A percentile compares a stretch with the other conserved stretches of the same genome.
phyloP scores from a whole-genome alignment of 53 echinoderm and acorn worm genomes.

The Antedon mediterranea region DNA sequence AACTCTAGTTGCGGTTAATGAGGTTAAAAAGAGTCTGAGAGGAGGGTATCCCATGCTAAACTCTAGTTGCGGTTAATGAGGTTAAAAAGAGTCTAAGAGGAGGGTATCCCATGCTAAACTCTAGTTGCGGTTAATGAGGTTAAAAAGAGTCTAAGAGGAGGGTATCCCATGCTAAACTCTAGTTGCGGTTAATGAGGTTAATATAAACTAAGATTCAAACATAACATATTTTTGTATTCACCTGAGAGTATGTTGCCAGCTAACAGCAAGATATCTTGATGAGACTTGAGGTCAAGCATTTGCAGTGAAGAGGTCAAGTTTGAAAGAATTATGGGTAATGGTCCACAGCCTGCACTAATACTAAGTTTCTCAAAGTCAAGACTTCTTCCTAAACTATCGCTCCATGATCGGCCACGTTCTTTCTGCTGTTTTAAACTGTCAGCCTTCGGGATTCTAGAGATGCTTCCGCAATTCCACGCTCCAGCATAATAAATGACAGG shows the following conservation, averaged over 20 bases:
- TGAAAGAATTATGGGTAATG: conserved; percentile 66
- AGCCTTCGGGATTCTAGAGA: conserved; percentile 9
- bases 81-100: too few relatives aligned
- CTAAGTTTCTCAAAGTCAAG: conserved; percentile 64
- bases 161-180: too few relatives aligned
- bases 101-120: too few relatives aligned
- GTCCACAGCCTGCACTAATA: conserved; percentile 79
- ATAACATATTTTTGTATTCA: conserved; percentile 19
- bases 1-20: too few relatives aligned
- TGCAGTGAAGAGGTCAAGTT: conserved; percentile 60
- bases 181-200: too few relatives aligned
- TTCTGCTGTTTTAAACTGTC: conserved; percentile 21
- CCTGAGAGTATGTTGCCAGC: conserved; percentile 77
- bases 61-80: too few relatives aligned
- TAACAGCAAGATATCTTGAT: conserved; percentile 66
- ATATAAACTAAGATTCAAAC: not conserved
- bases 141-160: too few relatives aligned
- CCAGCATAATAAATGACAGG: conserved; percentile 61
- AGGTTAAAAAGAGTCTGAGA: too few relatives aligned
- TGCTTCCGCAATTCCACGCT: conserved; percentile 78
- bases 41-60: too few relatives aligned
- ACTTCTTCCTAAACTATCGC: conserved; percentile 60
- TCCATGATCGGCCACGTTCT: conserved; percentile 35
- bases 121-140: too few relatives aligned
- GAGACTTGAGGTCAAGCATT: conserved; percentile 60